Evolutionary conservation across 2,888 invertebrate genomes (phyloP).

Genomic region (Nezara viridula): DNA sequence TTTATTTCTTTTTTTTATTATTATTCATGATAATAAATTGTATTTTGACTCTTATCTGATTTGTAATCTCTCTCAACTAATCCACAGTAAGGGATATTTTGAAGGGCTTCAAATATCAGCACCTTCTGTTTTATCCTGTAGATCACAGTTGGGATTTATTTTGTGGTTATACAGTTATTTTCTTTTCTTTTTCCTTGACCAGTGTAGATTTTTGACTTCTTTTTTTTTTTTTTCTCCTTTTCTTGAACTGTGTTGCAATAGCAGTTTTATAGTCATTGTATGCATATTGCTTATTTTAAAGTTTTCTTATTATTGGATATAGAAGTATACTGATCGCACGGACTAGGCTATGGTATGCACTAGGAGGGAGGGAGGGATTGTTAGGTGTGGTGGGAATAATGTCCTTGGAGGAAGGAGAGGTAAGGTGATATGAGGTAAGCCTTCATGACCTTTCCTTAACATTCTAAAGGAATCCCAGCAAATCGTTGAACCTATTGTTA

Average conservation of each 20-base stretch:
- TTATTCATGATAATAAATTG: not conserved
- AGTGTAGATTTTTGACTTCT: slow-evolving; percentile 30
- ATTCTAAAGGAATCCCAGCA: slow-evolving; percentile 59
- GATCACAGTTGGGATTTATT: slow-evolving; percentile 43
- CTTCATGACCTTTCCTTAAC: slow-evolving; percentile 44
- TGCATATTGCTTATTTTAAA: slow-evolving; percentile 45
- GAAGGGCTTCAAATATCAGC: slow-evolving; percentile 25
- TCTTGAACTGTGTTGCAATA: slow-evolving; percentile 43
- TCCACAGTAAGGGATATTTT: slow-evolving; percentile 21
- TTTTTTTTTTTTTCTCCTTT: not conserved
- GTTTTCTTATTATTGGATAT: slow-evolving; percentile 17
- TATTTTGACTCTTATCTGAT: not conserved
- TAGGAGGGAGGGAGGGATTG: slow-evolving; percentile 50
- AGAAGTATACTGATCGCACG: slow-evolving; percentile 31
- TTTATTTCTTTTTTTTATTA: not conserved
- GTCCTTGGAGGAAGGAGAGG: slow-evolving; percentile 58
- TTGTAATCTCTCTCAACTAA: slow-evolving; percentile 38
- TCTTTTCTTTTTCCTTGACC: slow-evolving; percentile 17
- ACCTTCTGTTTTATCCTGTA: slow-evolving; percentile 48
- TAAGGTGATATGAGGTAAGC: slow-evolving; percentile 55
- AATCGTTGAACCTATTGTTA: slow-evolving; percentile 28
- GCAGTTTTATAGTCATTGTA: slow-evolving; percentile 44
- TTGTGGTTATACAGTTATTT: not conserved
- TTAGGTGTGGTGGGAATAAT: slow-evolving; percentile 42
- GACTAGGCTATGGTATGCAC: slow-evolving; percentile 40